Conservation (phyloP, 53 echinoderm and acorn worm genomes). For the Stichopus horrens region DNA sequence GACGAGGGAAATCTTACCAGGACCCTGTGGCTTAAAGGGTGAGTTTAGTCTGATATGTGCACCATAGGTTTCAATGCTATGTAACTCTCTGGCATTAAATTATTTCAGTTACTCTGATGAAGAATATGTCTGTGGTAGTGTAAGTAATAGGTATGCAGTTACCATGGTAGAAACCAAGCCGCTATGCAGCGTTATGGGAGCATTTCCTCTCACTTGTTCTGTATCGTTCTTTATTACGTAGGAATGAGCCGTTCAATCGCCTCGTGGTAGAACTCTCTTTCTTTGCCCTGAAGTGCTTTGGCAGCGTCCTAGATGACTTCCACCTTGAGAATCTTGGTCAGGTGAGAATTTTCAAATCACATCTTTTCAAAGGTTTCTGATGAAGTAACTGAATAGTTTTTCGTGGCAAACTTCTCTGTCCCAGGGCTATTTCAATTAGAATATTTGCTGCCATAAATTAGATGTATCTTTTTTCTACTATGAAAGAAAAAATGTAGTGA, state of each 20-base stretch:
- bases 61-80: too few species aligned
- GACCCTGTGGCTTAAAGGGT: constrained; percentile 41
- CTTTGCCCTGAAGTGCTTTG: constrained; percentile 69
- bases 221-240: neutral
- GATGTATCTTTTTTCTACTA: neutral
- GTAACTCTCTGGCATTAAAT: too few species aligned
- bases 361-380: neutral
- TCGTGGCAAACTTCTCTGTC: neutral
- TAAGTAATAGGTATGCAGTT: too few species aligned
- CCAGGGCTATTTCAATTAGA: too few species aligned
- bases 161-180: too few species aligned
- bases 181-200: too few species aligned
- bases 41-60: neutral
- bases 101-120: too few species aligned
- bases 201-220: neutral
- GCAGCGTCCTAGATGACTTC: constrained; percentile 81
- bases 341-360: constrained; percentile 44
- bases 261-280: constrained; percentile 84
- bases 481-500: neutral
- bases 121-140: too few species aligned
- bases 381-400: neutral
- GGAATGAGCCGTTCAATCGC: constrained; percentile 67
- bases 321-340: constrained; percentile 83
- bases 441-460: neutral
- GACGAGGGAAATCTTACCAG: constrained; percentile 22